Evolutionary conservation across 2,888 invertebrate genomes (phyloP).

Genomic region (Chironomus tentans): DNA sequence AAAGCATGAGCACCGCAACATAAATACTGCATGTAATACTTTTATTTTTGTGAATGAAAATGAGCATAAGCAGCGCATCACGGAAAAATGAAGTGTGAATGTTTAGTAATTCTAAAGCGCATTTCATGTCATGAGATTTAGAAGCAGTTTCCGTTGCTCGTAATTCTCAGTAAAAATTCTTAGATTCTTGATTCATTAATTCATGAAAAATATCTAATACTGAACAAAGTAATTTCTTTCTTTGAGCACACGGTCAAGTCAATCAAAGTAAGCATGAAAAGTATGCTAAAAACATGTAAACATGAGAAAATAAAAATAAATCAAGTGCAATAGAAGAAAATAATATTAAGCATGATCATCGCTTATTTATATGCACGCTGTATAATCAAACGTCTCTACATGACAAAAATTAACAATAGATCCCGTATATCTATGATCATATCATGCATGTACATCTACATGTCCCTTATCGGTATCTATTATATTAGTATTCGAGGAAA

Average conservation of each 20-base stretch:
- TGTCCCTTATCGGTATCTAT: background rate
- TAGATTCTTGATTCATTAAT: too few relatives aligned
- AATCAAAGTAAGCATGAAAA: too few relatives aligned
- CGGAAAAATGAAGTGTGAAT: too few relatives aligned
- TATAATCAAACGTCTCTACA: background rate
- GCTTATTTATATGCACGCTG: background rate
- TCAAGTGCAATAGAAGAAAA: background rate
- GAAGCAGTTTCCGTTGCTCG: too few relatives aligned
- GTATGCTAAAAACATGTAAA: too few relatives aligned
- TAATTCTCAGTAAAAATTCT: too few relatives aligned
- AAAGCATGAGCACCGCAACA: background rate
- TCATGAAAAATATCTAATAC: too few relatives aligned
- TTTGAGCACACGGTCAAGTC: too few relatives aligned
- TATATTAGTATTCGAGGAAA: background rate
- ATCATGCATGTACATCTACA: background rate
- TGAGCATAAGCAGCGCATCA: background rate
- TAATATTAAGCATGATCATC: background rate
- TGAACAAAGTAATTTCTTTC: too few relatives aligned
- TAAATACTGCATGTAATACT: background rate
- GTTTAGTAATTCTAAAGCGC: too few relatives aligned
- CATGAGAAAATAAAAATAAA: background rate
- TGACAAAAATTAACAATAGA: background rate
- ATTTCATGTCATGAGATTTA: too few relatives aligned
- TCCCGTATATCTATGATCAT: background rate
- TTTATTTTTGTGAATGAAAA: background rate